Evolutionary conservation across 2,797 vertebrate species (phyloP).

Genomic region (Okamejei kenojei): DNA sequence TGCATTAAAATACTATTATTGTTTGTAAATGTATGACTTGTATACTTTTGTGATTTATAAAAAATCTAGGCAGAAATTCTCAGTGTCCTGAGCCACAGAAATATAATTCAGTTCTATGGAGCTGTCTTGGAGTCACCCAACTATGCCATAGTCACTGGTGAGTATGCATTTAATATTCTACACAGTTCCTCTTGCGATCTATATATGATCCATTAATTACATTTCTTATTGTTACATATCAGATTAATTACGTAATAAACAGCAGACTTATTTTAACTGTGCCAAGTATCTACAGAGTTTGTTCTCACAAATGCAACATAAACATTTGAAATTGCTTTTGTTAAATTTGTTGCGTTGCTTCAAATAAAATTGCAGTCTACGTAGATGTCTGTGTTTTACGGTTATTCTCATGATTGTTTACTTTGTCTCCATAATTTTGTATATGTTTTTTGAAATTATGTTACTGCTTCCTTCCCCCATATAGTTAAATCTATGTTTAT

Average conservation of each 20-base stretch:
- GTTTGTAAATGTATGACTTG: not conserved
- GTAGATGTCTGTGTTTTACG: not conserved
- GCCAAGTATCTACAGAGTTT: not conserved
- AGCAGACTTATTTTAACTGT: not conserved
- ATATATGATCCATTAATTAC: not conserved
- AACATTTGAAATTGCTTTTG: not conserved
- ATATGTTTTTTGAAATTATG: too few relatives aligned
- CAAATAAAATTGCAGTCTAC: not conserved
- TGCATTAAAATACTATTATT: not conserved
- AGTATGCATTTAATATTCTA: constrained; percentile 42
- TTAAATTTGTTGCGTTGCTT: not conserved
- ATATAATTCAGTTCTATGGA: constrained; percentile 97
- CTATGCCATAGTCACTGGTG: constrained; percentile 96
- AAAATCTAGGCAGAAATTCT: constrained; percentile 86
- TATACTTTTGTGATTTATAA: constrained; percentile 46
- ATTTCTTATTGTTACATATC: not conserved
- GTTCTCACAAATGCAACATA: not conserved
- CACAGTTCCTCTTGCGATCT: not conserved
- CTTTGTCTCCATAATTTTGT: not conserved
- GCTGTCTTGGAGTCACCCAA: constrained; percentile 88
- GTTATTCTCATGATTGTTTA: not conserved
- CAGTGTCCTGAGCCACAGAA: constrained; percentile 93
- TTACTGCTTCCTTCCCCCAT: not conserved
- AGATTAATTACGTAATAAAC: not conserved
- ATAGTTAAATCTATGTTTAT: not conserved